These are phyloP conservation scores for Lithodes maja DNA, from an alignment of 2,888 invertebrate genomes.

Conservation along the genomic window DNA sequence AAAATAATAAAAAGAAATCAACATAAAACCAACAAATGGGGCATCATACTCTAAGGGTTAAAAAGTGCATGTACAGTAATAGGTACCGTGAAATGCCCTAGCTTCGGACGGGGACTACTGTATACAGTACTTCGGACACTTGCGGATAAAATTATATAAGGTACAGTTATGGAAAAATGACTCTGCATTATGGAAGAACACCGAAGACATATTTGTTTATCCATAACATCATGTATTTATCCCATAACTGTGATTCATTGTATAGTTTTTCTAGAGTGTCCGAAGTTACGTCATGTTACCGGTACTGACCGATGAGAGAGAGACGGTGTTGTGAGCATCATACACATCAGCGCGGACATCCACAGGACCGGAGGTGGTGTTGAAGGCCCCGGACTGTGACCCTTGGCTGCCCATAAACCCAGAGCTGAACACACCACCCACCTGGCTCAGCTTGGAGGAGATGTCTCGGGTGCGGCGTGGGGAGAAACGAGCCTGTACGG, in stretches of 20 bases:
- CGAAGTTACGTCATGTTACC: too few species aligned
- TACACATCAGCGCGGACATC: conserved; percentile 64
- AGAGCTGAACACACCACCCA: conserved; percentile 50
- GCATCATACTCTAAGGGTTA: not conserved
- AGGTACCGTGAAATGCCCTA: not conserved
- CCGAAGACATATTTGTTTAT: too few species aligned
- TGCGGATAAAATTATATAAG: too few species aligned
- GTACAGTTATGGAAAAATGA: too few species aligned
- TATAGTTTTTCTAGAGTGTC: too few species aligned
- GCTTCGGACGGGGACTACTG: too few species aligned
- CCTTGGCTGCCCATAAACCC: conserved; percentile 58
- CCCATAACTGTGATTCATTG: too few species aligned
- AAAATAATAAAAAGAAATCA: not conserved
- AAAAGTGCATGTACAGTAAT: not conserved
- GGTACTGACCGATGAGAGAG: conserved; percentile 65
- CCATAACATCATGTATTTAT: too few species aligned
- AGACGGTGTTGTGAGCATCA: conserved; percentile 64
- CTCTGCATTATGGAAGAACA: too few species aligned
- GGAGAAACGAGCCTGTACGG: conserved; percentile 79
- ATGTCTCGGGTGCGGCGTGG: conserved; percentile 80
- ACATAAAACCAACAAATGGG: not conserved
- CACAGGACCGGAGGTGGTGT: conserved; percentile 41
- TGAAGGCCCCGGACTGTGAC: conserved; percentile 33
- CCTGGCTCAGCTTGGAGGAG: conserved; percentile 50
- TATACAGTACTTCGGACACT: too few species aligned